Conservation (phyloP, 2,888 invertebrate species). For the Pardosa pseudoannulata region DNA sequence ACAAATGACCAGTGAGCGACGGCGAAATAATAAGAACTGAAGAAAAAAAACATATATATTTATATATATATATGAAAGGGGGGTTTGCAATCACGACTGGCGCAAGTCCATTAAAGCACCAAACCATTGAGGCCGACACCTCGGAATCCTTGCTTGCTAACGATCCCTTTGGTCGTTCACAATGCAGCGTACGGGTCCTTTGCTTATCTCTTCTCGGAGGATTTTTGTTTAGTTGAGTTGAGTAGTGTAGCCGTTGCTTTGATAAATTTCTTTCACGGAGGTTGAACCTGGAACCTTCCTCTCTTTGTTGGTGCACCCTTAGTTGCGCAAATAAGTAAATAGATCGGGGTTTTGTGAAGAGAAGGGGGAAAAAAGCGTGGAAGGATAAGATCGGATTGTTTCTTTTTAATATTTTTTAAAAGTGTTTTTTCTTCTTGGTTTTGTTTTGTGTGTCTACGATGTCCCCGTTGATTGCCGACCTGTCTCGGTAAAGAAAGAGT, state of each 20-base stretch:
- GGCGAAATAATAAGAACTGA: background rate
- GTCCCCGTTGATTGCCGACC: conserved; percentile 10
- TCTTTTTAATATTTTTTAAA: background rate
- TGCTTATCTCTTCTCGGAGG: background rate
- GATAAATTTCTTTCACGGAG: conserved; percentile 40
- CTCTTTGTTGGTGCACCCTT: conserved; percentile 30
- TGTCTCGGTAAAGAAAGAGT: background rate
- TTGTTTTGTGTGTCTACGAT: conserved; percentile 6
- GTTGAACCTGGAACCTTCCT: conserved; percentile 32
- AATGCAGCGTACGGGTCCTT: conserved; percentile 1
- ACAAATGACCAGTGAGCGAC: conserved; percentile 47
- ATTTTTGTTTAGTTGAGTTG: conserved; percentile 16
- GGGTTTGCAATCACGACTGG: conserved; percentile 34
- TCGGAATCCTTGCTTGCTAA: conserved; percentile 46
- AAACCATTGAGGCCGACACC: conserved; percentile 59
- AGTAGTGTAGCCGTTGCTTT: background rate
- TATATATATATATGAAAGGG: background rate
- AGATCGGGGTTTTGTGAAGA: conserved; percentile 39
- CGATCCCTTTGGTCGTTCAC: conserved; percentile 39
- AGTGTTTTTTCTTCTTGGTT: too few species aligned
- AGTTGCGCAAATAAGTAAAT: conserved; percentile 68
- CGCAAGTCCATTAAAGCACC: conserved; percentile 54
- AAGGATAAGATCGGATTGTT: conserved; percentile 27
- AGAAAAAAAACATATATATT: conserved; percentile 1
- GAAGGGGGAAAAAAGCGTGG: conserved; percentile 13